Evolutionary conservation across 2,797 vertebrate species (phyloP).

Genomic region (Phataginus tricuspis): DNA sequence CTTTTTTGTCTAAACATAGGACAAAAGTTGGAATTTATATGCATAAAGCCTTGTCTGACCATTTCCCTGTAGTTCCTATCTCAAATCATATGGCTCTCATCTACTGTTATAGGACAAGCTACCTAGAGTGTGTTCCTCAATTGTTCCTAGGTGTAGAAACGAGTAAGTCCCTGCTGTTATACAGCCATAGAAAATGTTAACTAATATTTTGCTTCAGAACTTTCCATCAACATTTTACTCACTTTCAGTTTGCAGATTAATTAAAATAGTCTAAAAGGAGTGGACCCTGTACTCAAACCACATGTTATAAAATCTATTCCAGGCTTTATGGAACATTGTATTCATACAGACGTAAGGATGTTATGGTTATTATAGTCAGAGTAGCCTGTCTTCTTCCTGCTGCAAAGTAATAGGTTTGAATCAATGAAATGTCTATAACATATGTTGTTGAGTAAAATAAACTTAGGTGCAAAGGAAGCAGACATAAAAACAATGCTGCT

Average conservation of each 20-base stretch:
- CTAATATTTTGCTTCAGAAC: constrained; percentile 11
- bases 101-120: neutral
- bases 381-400: neutral
- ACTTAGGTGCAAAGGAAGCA: neutral
- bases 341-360: neutral
- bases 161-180: neutral
- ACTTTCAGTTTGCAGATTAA: neutral
- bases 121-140: neutral
- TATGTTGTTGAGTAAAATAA: constrained; percentile 48
- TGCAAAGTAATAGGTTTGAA: neutral
- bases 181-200: neutral
- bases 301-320: neutral
- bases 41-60: neutral
- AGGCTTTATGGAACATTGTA: neutral
- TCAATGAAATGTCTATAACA: neutral
- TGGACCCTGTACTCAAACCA: neutral
- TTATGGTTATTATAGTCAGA: neutral
- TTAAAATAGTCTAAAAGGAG: neutral
- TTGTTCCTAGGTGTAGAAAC: neutral
- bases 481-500: constrained; percentile 9
- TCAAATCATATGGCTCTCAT: neutral
- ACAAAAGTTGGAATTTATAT: neutral
- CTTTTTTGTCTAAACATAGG: neutral
- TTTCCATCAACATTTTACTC: neutral
- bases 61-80: neutral